Base-by-base conservation (phyloP, 2,113 vertebrate species). In the Atrichornis clamosus region DNA sequence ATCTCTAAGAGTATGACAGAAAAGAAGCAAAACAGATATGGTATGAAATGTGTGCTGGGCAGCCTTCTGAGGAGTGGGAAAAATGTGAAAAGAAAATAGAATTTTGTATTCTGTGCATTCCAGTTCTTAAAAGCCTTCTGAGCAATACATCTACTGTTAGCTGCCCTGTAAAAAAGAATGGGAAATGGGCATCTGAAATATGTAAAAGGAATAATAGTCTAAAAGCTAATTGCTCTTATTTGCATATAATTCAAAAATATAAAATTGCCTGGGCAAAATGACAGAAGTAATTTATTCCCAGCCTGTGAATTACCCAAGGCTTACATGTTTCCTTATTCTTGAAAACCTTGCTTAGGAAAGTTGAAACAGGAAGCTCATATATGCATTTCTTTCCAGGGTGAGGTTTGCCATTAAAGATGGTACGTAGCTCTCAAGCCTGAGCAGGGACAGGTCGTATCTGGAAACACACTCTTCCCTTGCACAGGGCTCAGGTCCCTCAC, bases 181-280 rank as follows among this genome's bases (percentile, higher is more conserved):
- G 63, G 47, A 83, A 90, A 78, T 8, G 9, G 55, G 63, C 17
- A 44, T 13, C 55, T 93, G 86, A 88, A 93, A 70, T 65, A 47
- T 27, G 33, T 59, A 70, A 80, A 77, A 90, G 33, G 39, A 90
- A 63, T 33, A 55, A 65, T 39, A 83, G 56, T 63, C 55, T 93
- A 84, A 89, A 93, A 91, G 35, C 42, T 93, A 89, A 85, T 91
- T 89, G 70, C 65, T 78, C 69, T 75, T 87, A 81, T 87, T 96
- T 95, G 70, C 42, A 47, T 93, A 44, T 76, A 76, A 87, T 76
- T 82, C 37, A 89, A 24, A 87, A 64, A 89, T 50, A 85, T 55
- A 83, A 80, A 90, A 95, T 88, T 95, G n/a, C 50, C 74, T 23
- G 46, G 91, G 81, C 24, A 79, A 23, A 65, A 73, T 46, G 26